Percentiles rank a stretch among this genome's conserved stretches.
These are phyloP conservation scores for Biston betularia DNA, from an alignment of 2,888 invertebrate genomes.

Conservation along the genomic window DNA sequence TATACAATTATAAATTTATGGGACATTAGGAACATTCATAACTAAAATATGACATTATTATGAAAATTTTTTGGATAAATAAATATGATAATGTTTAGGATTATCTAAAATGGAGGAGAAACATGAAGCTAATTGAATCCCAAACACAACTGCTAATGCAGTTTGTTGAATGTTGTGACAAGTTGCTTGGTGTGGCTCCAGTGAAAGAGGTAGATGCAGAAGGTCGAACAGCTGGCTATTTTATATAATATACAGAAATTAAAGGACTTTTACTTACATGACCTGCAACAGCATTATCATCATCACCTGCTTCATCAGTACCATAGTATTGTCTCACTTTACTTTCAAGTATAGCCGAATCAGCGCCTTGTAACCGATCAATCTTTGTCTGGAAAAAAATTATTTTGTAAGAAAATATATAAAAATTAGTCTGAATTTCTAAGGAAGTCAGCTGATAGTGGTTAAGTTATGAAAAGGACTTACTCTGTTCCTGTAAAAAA, in stretches of 20 bases:
- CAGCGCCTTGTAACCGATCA: constrained; percentile 95
- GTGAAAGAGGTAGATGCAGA: too few relatives aligned
- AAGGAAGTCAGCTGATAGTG: neutral
- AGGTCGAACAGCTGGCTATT: too few relatives aligned
- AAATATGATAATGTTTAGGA: too few relatives aligned
- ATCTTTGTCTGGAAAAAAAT: constrained; percentile 89
- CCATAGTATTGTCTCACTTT: constrained; percentile 96
- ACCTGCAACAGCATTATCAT: constrained; percentile 90
- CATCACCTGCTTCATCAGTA: constrained; percentile 87
- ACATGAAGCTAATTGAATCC: too few relatives aligned
- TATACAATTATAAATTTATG: neutral
- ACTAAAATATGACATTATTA: neutral
- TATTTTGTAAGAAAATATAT: neutral
- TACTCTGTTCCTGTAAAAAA: constrained; percentile 95
- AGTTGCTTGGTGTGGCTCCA: too few relatives aligned
- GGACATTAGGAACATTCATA: neutral
- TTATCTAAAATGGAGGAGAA: too few relatives aligned
- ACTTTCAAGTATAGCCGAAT: constrained; percentile 92
- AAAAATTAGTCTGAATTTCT: neutral
- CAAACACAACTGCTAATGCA: too few relatives aligned
- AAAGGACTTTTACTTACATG: constrained; percentile 88
- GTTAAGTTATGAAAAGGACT: constrained; percentile 30
- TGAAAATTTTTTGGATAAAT: too few relatives aligned
- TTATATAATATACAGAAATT: too few relatives aligned
- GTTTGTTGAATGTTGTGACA: too few relatives aligned